Base-by-base conservation (phyloP, 2,888 invertebrate genomes). In the Troides oblongomaculatus region DNA sequence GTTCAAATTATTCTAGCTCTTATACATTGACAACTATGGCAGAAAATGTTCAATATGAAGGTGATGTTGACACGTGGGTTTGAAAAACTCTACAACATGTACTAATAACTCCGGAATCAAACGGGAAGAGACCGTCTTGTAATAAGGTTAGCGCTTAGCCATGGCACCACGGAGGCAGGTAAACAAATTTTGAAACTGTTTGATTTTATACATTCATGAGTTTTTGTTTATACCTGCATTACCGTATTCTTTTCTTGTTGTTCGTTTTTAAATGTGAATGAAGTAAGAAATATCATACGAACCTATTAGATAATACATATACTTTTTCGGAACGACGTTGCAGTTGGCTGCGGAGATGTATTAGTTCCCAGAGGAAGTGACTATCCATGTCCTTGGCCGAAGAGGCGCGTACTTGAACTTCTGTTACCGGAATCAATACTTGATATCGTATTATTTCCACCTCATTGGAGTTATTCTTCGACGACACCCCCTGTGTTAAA, bases 361-460 rank as follows among this genome's bases (percentile, higher is more conserved):
- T 97, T 75, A 99, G 94, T 91, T 99, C 99, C 99, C 99, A 99
- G 73, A 98, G 94, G 94, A 97, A 99, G 93, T 98, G 98, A 73
- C 97, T 98, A 84, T 98, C 98, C 95, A 97, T 97, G 83, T 98
- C 98, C 84, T 97, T 97, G 72, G 98, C 97, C 2, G 97, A 97
- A 58, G 97, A 97, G 58, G 98, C 97, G 72, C 99, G 94, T 59
- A 99, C 99, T 93, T 99, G 99, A 59, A 99, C 98, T 93, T 99
- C 99, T 25, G 98, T 98, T 60, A 99, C 99, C 0, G 99, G 99
- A 80, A 99, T 99, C 76, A 99, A 93, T 71, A 98, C 98, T 92
- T 99, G 98, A 91, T 98, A 99, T 78, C 98, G 94, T 84, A 98
- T 98, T 81, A 98, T 98, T 93, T 99, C 99, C 74, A 98, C 98